phyloP scores from a whole-genome alignment of 92 coral and sea anemone species.

The Paramuricea clavata region DNA sequence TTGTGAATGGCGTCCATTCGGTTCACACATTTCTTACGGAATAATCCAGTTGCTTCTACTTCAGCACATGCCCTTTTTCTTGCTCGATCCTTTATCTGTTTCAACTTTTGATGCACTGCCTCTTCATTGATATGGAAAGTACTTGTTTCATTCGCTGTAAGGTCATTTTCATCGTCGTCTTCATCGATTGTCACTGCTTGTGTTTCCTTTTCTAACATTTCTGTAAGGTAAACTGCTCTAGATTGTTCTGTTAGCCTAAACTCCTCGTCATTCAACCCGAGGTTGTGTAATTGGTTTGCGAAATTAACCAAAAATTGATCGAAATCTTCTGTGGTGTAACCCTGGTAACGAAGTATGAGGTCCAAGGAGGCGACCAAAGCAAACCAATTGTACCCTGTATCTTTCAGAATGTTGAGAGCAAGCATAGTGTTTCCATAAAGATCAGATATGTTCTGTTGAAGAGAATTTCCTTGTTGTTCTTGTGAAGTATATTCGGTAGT shows the following conservation, averaged over 20 bases:
- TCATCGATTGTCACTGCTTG: constrained; percentile 34
- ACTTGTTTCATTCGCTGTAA: background rate
- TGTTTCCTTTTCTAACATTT: constrained; percentile 30
- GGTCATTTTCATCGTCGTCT: background rate
- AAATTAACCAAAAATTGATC: constrained; percentile 39
- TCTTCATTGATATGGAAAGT: constrained; percentile 5
- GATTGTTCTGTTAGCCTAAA: constrained; percentile 44
- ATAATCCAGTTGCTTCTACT: constrained; percentile 16
- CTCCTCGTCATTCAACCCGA: constrained; percentile 35
- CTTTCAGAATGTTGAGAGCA: constrained; percentile 13
- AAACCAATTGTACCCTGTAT: constrained; percentile 45
- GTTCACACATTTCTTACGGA: constrained; percentile 10
- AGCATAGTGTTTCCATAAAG: background rate
- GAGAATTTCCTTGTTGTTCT: constrained; percentile 3
- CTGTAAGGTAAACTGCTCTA: constrained; percentile 40
- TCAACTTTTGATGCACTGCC: background rate
- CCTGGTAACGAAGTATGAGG: constrained; percentile 13
- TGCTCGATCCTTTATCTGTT: constrained; percentile 29
- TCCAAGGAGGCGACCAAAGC: constrained; percentile 44
- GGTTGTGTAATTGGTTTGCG: constrained; percentile 31
- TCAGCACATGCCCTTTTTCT: constrained; percentile 40
- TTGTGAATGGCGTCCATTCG: constrained; percentile 21
- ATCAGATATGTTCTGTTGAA: background rate
- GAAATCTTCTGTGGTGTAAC: constrained; percentile 15
- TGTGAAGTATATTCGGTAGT: constrained; percentile 22